These are phyloP conservation scores for Autographa pulchrina DNA, from an alignment of 2,888 invertebrate genomes.

Conservation along the genomic window DNA sequence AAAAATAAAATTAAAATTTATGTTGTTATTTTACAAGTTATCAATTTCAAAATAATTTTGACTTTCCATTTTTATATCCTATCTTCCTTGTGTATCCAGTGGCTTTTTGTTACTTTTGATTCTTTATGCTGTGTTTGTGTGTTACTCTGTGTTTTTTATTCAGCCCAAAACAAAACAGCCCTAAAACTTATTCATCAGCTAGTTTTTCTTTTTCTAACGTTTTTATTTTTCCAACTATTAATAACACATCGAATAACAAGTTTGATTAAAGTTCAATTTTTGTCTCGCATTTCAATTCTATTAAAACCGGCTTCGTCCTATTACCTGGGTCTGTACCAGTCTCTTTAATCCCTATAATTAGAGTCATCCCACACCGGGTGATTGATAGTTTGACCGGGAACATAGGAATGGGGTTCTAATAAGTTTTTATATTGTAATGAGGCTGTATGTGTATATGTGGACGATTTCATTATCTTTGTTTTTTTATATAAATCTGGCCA, in stretches of 20 bases:
- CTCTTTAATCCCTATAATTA: conserved; percentile 86
- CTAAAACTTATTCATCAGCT: conserved; percentile 10
- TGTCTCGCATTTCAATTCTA: conserved; percentile 44
- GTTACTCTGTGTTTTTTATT: no score
- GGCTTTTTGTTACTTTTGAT: no score
- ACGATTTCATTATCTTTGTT: background rate
- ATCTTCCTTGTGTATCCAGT: no score
- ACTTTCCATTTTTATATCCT: background rate
- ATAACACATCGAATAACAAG: conserved; percentile 48
- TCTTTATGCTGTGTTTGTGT: no score
- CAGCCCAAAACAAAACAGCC: no score
- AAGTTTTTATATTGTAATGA: conserved; percentile 72
- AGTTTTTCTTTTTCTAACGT: conserved; percentile 12
- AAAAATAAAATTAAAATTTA: no score
- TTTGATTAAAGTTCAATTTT: conserved; percentile 54
- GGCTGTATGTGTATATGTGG: conserved; percentile 5
- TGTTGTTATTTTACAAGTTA: no score
- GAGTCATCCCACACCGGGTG: conserved; percentile 82
- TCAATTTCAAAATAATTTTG: no score
- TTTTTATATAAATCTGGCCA: background rate
- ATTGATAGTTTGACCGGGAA: conserved; percentile 81
- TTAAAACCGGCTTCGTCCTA: conserved; percentile 58
- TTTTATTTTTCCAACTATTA: conserved; percentile 41
- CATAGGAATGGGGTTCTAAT: conserved; percentile 82
- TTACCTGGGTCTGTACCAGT: conserved; percentile 74